These are phyloP conservation scores for Arrhopalites spinosus DNA, from an alignment of 2,888 invertebrate species.

Conservation along the genomic window DNA sequence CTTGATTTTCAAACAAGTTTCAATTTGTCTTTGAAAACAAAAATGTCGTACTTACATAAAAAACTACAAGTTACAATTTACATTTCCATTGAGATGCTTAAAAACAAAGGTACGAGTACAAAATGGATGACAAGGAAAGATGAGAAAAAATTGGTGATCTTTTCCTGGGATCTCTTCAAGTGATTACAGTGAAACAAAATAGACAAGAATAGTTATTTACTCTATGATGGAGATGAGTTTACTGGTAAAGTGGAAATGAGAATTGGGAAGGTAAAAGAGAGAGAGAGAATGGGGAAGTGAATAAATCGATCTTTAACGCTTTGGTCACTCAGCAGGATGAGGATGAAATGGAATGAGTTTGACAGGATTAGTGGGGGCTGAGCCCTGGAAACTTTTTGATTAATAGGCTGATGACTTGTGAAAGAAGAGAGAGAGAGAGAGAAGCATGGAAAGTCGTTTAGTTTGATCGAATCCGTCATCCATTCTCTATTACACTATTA, in stretches of 20 bases:
- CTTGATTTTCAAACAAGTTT: too few species aligned
- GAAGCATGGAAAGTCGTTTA: constrained; percentile 56
- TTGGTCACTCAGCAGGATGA: constrained; percentile 44
- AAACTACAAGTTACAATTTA: too few species aligned
- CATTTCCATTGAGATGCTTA: too few species aligned
- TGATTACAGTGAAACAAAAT: neutral
- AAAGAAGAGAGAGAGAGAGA: constrained; percentile 47
- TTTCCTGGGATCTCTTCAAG: too few species aligned
- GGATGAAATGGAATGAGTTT: constrained; percentile 52
- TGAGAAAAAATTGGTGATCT: too few species aligned
- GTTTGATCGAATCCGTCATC: constrained; percentile 49
- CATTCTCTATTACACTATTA: constrained; percentile 22
- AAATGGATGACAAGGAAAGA: too few species aligned
- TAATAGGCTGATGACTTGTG: constrained; percentile 57
- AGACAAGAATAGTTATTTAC: constrained; percentile 4
- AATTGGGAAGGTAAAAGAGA: too few species aligned
- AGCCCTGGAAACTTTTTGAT: constrained; percentile 56
- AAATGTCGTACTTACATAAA: too few species aligned
- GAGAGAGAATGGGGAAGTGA: constrained; percentile 20
- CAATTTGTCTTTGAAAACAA: too few species aligned
- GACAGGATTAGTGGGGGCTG: constrained; percentile 54
- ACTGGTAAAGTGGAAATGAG: neutral
- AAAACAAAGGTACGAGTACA: too few species aligned
- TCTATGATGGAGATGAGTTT: neutral
- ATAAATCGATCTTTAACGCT: constrained; percentile 43